Evolutionary conservation across 1,140 invertebrate genomes (phyloP), one percentile per base, ranked within the genome.

Genomic region (Scaptodrosophila lebanonensis): DNA sequence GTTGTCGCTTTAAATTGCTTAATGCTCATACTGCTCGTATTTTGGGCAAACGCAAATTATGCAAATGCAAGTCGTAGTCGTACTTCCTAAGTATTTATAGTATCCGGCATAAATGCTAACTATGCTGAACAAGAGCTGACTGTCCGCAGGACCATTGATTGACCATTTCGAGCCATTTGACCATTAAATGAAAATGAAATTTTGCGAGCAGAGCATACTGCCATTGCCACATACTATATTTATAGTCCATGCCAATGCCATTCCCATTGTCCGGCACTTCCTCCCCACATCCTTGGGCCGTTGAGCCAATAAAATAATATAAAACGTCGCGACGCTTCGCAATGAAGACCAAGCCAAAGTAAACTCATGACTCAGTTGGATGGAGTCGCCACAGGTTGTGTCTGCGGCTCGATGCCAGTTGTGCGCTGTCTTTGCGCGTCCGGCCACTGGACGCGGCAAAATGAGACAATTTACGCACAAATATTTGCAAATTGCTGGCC

Each of bases 1-100:
- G 42, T 63, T 52, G 59, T 64, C 49, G 64, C 53, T 67, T 62
- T 79, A 60, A 79, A 79, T 79, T 82, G 75, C 58, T 69, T 82
- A 66, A 79, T 82, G 61, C 69, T 39, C 44, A 27, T 66, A 68
- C 64, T 77, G n/a, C n/a, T n/a, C n/a, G n/a, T n/a, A 69, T 49
- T 73, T 79, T 49, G 51, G 39, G 60, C 30, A 39, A 39, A 53
- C 18, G 48, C 12, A 63, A 66, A 66, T 59, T 77, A 77, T 76
- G 62, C 50, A 65, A 69, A 66, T 75, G 47, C 35, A 20, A 27
- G 2, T n/a, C n/a, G n/a, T n/a, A n/a, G n/a, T n/a, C n/a, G n/a
- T n/a, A n/a, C n/a, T n/a, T n/a, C n/a, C n/a, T n/a, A n/a, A n/a
- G n/a, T n/a, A n/a, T n/a, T n/a, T n/a, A n/a, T n/a, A n/a, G n/a